Base-by-base conservation (phyloP, 2,797 vertebrate species). In the Oreonectes daqikongensis region DNA sequence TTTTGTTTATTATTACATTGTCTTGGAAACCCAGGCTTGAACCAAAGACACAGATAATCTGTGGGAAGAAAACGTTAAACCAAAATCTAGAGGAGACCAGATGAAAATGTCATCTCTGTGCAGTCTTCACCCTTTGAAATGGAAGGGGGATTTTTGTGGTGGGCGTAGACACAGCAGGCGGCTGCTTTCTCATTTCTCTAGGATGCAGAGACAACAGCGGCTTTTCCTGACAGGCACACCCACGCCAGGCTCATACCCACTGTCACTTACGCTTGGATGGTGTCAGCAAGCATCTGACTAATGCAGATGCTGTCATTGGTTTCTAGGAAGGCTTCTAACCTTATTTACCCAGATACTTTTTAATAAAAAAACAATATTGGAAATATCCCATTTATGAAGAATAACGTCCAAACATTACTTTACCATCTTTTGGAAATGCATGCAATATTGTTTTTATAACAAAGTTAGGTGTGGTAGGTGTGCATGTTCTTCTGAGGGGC, bases 181-280 rank as follows among this genome's bases (percentile, higher is more conserved):
- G 78, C 83, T 72, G 80, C 81, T 85, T 85, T 85, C 81, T 87
- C 82, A 74, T 86, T 85, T 85, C 85, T 82, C 84, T 78, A 78
- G 85, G 83, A 85, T 81, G 83, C 82, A 79, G 82, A 84, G 82
- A 85, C 80, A 78, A 82, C 82, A 80, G 79, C 70, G 72, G 80
- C 81, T 85, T 84, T 84, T 86, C 81, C 85, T 85, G 85, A 85
- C 85, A 86, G 85, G 80, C 83, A 83, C 83, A 73, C 86, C 86
- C 85, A 84, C 86, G 69, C 83, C 52, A 52, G 78, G 71, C 85
- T 79, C 69, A 82, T 82, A 78, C 84, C 80, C 82, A 81, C 85
- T 77, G 79, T 85, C 83, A 84, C 80, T 66, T 67, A 65, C 35
- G 72, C 67, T 80, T 46, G 73, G 55, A 79, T 78, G 69, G 72